phyloP scores from a whole-genome alignment of 2,888 invertebrate genomes.

The Calameuta idolon region DNA sequence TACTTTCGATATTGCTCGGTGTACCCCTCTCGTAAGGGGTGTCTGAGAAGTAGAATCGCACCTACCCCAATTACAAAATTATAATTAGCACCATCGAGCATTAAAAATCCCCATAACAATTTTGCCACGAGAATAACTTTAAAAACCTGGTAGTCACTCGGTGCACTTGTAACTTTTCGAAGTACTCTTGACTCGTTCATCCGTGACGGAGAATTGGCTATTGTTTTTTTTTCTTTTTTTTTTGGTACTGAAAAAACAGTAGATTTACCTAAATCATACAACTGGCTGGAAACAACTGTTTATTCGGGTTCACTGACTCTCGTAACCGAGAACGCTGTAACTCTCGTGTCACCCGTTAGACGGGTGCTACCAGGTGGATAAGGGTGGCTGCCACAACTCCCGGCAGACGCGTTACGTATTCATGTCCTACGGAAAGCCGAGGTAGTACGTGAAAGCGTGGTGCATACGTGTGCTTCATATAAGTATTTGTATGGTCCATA shows the following conservation, averaged over 20 bases:
- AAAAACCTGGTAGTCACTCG: neutral
- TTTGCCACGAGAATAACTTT: neutral
- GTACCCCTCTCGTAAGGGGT: slow-evolving; percentile 35
- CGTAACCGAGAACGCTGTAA: neutral
- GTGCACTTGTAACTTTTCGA: neutral
- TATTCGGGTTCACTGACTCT: neutral
- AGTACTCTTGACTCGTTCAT: neutral
- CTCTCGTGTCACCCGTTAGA: slow-evolving; percentile 12
- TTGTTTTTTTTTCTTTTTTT: neutral
- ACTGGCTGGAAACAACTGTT: neutral
- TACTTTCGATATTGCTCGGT: slow-evolving; percentile 48
- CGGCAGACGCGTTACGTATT: slow-evolving; percentile 38
- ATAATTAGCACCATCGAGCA: neutral
- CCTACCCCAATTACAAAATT: slow-evolving; percentile 13
- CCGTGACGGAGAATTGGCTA: no score
- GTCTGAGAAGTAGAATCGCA: slow-evolving; percentile 24
- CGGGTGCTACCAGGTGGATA: slow-evolving; percentile 15
- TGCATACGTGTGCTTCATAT: neutral
- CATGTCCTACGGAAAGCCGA: slow-evolving; percentile 29
- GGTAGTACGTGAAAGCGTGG: slow-evolving; percentile 17
- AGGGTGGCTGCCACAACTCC: slow-evolving; percentile 11
- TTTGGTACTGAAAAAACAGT: neutral
- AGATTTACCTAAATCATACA: neutral
- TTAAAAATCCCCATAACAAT: neutral
- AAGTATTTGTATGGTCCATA: slow-evolving; percentile 12